Evolutionary conservation across 2,113 vertebrate genomes (phyloP), one percentile per base, ranked within the genome.

Genomic region (Psilopogon haemacephalus): DNA sequence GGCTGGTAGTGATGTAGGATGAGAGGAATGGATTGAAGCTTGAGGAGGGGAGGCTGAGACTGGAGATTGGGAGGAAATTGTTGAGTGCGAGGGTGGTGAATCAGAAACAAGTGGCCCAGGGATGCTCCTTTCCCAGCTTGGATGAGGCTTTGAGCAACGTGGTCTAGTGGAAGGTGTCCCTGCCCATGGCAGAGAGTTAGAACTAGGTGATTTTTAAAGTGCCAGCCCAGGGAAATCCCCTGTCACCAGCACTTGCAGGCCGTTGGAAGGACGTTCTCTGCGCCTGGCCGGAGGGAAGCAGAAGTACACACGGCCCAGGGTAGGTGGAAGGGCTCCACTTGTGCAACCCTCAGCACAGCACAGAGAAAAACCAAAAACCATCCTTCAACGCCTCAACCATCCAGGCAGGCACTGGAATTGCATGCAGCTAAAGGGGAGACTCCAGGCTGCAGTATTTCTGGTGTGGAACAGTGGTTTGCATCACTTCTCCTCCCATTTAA

Each of bases 341-440:
- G 83, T 62, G 89, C 40, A 67, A 94, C 89, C 94, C 92, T 64
- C 75, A 11, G 82, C 83, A 77, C 56, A 88, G 11, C 24, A 9
- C 14, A 0, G 18, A 85, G 81, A 91, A 90, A 92, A 75, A n/a
- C n/a, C n/a, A n/a, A n/a, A 42, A 18, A 44, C 8, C 42, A 44
- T 44, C 94, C 93, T 81, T 94, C 83, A 3, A 40, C 54, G 12
- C 19, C 91, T 33, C 81, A 14, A 0, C 86, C 38, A 15, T 62
- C 91, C 91, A 86, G 88, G 91, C 86, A 94, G 86, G 27, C 44
- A 17, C 20, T 40, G 68, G 30, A 59, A 21, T 13, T 1, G 26
- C 97, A 96, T 97, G 97, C 96, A 90, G 68, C 52, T 44, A 63
- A 90, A 86, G 85, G 89, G 73, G 84, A 82, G 93, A 94, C 96